Evolutionary conservation across 2,797 vertebrate species (phyloP).

Genomic region (Myotis myotis): DNA sequence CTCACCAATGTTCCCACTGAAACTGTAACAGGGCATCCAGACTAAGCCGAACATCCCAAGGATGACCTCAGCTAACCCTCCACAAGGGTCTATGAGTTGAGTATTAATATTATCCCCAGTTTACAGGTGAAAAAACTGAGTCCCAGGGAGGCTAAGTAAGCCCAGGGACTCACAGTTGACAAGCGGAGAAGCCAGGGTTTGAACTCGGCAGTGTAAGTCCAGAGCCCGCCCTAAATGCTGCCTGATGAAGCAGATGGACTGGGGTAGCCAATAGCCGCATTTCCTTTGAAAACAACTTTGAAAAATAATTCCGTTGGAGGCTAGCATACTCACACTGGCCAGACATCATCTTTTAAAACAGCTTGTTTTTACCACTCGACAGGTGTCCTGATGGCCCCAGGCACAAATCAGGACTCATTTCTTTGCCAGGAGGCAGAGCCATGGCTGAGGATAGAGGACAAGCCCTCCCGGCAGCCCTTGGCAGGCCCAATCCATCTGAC

Average conservation of each 20-base stretch:
- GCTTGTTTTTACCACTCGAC: constrained; percentile 60
- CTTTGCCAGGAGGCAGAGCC: constrained; percentile 19
- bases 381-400: constrained; percentile 41
- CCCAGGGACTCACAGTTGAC: background rate
- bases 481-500: background rate
- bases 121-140: background rate
- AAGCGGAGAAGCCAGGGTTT: background rate
- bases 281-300: constrained; percentile 40
- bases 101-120: background rate
- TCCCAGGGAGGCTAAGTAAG: background rate
- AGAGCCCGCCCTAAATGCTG: background rate
- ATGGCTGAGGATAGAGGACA: background rate
- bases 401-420: constrained; percentile 55
- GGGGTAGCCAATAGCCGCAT: background rate
- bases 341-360: constrained; percentile 51
- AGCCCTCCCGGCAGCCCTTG: background rate
- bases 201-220: background rate
- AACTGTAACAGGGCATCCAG: background rate
- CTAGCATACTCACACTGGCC: background rate
- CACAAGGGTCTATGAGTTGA: background rate
- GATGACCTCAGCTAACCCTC: background rate
- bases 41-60: background rate
- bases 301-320: constrained; percentile 36
- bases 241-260: background rate
- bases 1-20: background rate